Percentiles rank a stretch among this genome's conserved stretches.
phyloP scores from a whole-genome alignment of 2,888 invertebrate genomes.

The Onthophagus sagittarius region DNA sequence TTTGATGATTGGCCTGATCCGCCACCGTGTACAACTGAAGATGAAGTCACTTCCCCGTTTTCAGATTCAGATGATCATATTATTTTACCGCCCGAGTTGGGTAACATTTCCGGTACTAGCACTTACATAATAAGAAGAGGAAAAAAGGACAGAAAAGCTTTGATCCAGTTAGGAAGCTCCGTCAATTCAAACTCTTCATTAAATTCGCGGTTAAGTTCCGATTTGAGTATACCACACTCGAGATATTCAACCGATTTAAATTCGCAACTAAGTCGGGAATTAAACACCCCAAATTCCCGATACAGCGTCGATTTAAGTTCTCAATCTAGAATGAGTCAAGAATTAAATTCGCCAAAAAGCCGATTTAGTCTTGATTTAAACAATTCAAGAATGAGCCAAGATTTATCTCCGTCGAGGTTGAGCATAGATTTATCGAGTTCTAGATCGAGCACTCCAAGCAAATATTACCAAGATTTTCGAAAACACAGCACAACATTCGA shows the following conservation, averaged over 20 bases:
- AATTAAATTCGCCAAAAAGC: constrained; percentile 59
- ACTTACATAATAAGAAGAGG: constrained; percentile 80
- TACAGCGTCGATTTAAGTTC: constrained; percentile 66
- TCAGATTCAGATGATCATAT: constrained; percentile 57
- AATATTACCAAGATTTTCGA: constrained; percentile 56
- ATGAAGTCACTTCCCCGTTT: constrained; percentile 64
- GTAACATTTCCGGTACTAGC: constrained; percentile 59
- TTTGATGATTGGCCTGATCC: constrained; percentile 75
- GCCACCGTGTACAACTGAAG: constrained; percentile 63
- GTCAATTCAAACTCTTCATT: constrained; percentile 55
- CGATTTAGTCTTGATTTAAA: constrained; percentile 60
- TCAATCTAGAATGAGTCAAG: constrained; percentile 53
- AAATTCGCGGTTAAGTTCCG: constrained; percentile 61
- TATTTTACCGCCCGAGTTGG: constrained; percentile 41
- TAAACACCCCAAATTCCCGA: constrained; percentile 61
- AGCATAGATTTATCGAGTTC: constrained; percentile 43
- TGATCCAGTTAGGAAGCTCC: constrained; percentile 58
- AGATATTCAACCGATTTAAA: constrained; percentile 56
- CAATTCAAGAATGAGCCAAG: constrained; percentile 46
- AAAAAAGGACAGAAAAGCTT: constrained; percentile 63
- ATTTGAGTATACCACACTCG: constrained; percentile 58
- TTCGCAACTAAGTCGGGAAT: constrained; percentile 56
- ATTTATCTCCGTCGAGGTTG: constrained; percentile 42
- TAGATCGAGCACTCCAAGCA: constrained; percentile 50
- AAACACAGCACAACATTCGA: constrained; percentile 74